Percentiles rank a stretch among this genome's conserved stretches.
Evolutionary conservation across 2,797 vertebrate species (phyloP).

Genomic region (Rhynchotus rufescens): DNA sequence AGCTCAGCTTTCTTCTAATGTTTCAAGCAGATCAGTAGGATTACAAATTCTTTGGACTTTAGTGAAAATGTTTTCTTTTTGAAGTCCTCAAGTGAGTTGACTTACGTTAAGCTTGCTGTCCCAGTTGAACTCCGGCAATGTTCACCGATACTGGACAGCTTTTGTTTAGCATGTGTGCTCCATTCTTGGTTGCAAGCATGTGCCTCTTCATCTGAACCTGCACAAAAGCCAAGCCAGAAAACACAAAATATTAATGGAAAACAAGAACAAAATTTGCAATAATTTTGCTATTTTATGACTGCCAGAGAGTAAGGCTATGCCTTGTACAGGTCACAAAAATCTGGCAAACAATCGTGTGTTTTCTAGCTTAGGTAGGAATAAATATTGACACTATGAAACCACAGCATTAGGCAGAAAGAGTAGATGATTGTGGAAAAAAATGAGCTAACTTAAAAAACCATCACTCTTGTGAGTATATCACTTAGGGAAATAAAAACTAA

Average conservation of each 20-base stretch:
- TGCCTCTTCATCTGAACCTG: neutral
- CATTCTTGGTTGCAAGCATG: neutral
- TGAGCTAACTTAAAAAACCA: neutral
- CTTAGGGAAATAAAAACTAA: neutral
- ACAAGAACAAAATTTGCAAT: neutral
- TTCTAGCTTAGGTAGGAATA: neutral
- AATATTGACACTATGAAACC: neutral
- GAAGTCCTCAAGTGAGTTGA: neutral
- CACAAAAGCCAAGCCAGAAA: neutral
- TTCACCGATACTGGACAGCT: neutral
- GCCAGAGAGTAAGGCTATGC: neutral
- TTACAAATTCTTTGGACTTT: constrained; percentile 9
- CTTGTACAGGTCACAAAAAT: neutral
- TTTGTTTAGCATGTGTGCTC: neutral
- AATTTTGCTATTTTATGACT: neutral
- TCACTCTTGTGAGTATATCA: neutral
- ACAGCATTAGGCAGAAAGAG: neutral
- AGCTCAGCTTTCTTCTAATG: neutral
- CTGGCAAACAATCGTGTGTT: neutral
- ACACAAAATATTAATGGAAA: neutral
- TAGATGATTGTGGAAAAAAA: neutral
- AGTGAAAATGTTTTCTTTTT: constrained; percentile 3
- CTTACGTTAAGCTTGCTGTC: neutral
- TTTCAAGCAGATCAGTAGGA: constrained; percentile 23
- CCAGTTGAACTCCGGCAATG: neutral